phyloP scores from a whole-genome alignment of 2,113 vertebrate genomes.

The cattle (Bos taurus) region ARS-UCD2.0 NC_037335.1:96503501-96504000 shows the following conservation, averaged over 20 bases:
- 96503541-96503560: not conserved
- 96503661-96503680: not conserved
- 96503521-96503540: slow-evolving; percentile 37
- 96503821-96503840: not conserved
- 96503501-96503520: not conserved
- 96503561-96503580: not conserved
- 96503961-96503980: not conserved
- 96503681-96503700: not conserved
- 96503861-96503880: not conserved
- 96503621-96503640: not conserved
- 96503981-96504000: not conserved
- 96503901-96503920: not conserved
- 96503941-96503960: not conserved
- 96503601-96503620: not conserved
- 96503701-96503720: not conserved
- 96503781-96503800: not conserved
- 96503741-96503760: not conserved
- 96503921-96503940: not conserved
- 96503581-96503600: not conserved
- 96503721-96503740: not conserved
- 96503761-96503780: not conserved
- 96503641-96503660: not conserved
- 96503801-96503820: not conserved
- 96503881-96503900: not conserved
- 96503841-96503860: not conserved